Base-by-base conservation (phyloP, 2,888 invertebrate species). In the Andricus quercusramuli region DNA sequence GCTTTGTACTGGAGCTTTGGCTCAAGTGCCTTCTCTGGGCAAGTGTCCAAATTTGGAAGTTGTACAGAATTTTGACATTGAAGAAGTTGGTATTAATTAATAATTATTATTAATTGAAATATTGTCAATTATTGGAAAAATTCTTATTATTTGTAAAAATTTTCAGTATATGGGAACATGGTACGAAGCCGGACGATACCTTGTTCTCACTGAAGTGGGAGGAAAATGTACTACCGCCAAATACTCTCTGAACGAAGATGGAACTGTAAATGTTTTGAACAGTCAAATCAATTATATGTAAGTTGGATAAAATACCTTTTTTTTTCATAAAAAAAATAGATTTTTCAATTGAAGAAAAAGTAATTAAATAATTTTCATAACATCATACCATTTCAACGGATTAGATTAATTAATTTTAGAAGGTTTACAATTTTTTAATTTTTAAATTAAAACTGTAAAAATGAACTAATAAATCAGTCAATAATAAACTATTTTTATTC, bases 141-240 rank as follows among this genome's bases (percentile, higher is more conserved):
- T 22, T 20, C 3, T 3, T 22, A 11, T 59, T 0, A 44, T 51
- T 51, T 9, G 25, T n/a, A 22, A 11, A 56, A 1, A 64, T 80
- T 93, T 93, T 78, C 93, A 96, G 96, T 96, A 96, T 88, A 90
- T 96, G 89, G 97, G 97, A 62, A 94, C 94, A 88, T 97, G 97
- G 97, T 97, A 95, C 89, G 97, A 97, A 91, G 94, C 95, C 25
- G 95, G 96, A 86, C 95, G 96, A 87, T 97, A 96, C 91, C 96
- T 96, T 88, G 95, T 96, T 65, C 88, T 96, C 20, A 96, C 96
- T 90, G 95, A 97, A 91, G 91, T 96, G 13, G 96, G 95, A 6
- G 96, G 96, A 47, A 96, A 95, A 88, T 97, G 97, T 90, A 95
- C 96, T 77, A 95, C 95, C 3, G 96, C 96, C 0, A 94, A 94